Evolutionary conservation across 2,888 invertebrate species (phyloP).

Genomic region (Digitonthophagus gazella): DNA sequence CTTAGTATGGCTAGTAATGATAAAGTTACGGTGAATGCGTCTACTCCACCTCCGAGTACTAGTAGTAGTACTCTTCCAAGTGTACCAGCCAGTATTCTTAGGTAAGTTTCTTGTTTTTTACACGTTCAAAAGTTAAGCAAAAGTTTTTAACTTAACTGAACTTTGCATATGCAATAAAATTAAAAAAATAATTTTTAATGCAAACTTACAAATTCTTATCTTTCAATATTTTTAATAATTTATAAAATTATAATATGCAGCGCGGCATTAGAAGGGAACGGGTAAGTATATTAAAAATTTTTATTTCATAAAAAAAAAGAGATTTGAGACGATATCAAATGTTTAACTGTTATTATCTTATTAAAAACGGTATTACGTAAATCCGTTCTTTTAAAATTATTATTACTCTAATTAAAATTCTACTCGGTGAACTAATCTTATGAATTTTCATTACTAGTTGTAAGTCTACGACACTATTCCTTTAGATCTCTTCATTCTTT

Average conservation of each 20-base stretch:
- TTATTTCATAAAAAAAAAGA: too few species aligned
- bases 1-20: conserved; percentile 48
- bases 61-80: conserved; percentile 31
- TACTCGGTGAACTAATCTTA: not conserved
- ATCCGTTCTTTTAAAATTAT: not conserved
- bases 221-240: conserved; percentile 2
- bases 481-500: not conserved
- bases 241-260: conserved; percentile 50
- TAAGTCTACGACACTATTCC: not conserved
- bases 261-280: conserved; percentile 72
- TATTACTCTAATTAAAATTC: not conserved
- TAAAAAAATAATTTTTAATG: too few species aligned
- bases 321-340: too few species aligned
- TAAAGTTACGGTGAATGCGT: conserved; percentile 35
- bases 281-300: conserved; percentile 49
- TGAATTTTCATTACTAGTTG: not conserved
- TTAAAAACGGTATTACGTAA: conserved; percentile 17
- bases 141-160: not conserved
- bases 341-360: too few species aligned
- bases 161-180: too few species aligned
- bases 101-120: conserved; percentile 44
- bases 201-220: too few species aligned
- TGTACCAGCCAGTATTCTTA: conserved; percentile 54
- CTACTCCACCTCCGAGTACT: conserved; percentile 43
- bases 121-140: conserved; percentile 9